phyloP scores from a whole-genome alignment of 2,888 invertebrate species.

The Phengaris alcon region DNA sequence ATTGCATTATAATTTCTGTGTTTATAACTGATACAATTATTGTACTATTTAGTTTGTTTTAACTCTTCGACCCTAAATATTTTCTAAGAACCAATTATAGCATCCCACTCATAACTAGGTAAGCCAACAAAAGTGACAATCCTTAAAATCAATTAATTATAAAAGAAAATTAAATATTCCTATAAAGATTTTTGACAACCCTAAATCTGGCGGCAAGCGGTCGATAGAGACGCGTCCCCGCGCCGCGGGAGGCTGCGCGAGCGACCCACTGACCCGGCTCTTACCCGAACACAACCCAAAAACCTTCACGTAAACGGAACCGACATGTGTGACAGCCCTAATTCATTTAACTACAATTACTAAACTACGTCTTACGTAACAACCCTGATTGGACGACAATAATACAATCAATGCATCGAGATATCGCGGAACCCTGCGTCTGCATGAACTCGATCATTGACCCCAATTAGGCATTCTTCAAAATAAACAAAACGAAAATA shows the following conservation, averaged over 20 bases:
- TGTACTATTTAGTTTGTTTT: too few relatives aligned
- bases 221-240: slow-evolving; percentile 77
- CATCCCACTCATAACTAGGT: too few relatives aligned
- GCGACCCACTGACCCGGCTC: slow-evolving; percentile 83
- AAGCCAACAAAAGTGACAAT: too few relatives aligned
- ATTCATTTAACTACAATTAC: slow-evolving; percentile 40
- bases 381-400: slow-evolving; percentile 10
- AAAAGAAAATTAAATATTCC: neutral
- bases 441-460: neutral
- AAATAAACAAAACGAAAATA: slow-evolving; percentile 8
- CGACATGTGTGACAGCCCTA: slow-evolving; percentile 49
- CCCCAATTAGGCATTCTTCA: slow-evolving; percentile 15
- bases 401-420: neutral
- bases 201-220: slow-evolving; percentile 64
- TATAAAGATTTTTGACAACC: slow-evolving; percentile 52
- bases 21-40: too few relatives aligned
- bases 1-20: too few relatives aligned
- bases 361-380: neutral
- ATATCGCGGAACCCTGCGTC: neutral
- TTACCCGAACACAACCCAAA: slow-evolving; percentile 49
- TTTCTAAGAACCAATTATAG: too few relatives aligned
- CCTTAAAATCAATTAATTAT: too few relatives aligned
- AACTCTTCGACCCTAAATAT: too few relatives aligned
- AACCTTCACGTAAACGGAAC: slow-evolving; percentile 38
- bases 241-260: slow-evolving; percentile 78